phyloP scores from a whole-genome alignment of 2,113 vertebrate species.

The Alosa alosa region DNA sequence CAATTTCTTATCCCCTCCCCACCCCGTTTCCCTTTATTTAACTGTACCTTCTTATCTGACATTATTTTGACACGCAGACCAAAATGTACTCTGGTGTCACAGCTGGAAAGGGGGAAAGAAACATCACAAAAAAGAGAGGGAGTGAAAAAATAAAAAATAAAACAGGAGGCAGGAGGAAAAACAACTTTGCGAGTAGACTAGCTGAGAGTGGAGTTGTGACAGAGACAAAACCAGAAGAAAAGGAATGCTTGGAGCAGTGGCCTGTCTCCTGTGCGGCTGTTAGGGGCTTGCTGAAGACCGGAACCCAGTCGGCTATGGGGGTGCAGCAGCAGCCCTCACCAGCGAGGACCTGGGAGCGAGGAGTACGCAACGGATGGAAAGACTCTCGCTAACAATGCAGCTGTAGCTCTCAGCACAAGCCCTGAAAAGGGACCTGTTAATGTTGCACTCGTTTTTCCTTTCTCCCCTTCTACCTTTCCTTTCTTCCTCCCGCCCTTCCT shows the following conservation, averaged over 20 bases:
- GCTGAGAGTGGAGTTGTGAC: slow-evolving; percentile 3
- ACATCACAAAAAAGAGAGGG: slow-evolving; percentile 15
- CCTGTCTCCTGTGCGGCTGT: slow-evolving; percentile 3
- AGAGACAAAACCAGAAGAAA: background rate
- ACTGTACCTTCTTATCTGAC: slow-evolving; percentile 37
- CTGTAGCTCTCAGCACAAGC: slow-evolving; percentile 34
- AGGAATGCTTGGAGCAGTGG: background rate
- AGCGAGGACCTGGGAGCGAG: background rate
- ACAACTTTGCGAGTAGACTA: slow-evolving; percentile 3
- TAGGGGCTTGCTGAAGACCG: slow-evolving; percentile 5
- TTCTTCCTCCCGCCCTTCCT: background rate
- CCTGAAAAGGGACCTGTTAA: slow-evolving; percentile 10
- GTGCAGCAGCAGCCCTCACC: background rate
- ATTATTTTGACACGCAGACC: slow-evolving; percentile 34
- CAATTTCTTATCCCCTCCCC: background rate
- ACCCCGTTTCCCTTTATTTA: background rate
- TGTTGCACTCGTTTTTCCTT: background rate
- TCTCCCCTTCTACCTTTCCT: background rate
- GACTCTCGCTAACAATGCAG: slow-evolving; percentile 28
- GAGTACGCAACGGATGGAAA: slow-evolving; percentile 1
- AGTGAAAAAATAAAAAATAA: slow-evolving; percentile 21
- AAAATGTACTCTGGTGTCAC: slow-evolving; percentile 31
- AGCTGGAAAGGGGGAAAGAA: slow-evolving; percentile 17
- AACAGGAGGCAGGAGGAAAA: slow-evolving; percentile 15
- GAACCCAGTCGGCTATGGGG: background rate